A percentile compares a stretch with the other conserved stretches of the same genome.
Evolutionary conservation across 2,797 vertebrate genomes (phyloP).

Genomic region (Smutsia temminckii): DNA sequence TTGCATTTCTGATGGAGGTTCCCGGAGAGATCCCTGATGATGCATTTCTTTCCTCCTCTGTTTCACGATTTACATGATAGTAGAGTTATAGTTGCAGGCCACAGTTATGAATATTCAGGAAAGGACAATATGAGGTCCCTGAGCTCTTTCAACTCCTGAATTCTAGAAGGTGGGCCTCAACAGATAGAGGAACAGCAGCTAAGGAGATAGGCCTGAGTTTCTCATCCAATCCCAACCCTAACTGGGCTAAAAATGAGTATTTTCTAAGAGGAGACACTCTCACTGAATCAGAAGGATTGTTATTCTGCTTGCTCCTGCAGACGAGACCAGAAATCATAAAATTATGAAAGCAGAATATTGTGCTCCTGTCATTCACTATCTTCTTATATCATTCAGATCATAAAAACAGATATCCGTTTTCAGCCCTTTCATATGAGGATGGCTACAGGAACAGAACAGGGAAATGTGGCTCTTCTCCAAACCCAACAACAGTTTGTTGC

Average conservation of each 20-base stretch:
- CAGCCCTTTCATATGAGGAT: not conserved
- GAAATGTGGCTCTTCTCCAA: not conserved
- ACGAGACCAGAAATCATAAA: not conserved
- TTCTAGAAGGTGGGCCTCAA: not conserved
- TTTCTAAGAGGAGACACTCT: not conserved
- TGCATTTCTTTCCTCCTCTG: not conserved
- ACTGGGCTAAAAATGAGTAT: not conserved
- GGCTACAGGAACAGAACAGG: not conserved
- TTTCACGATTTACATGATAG: not conserved
- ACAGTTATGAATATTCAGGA: not conserved
- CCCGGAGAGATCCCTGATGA: not conserved
- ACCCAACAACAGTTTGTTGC: not conserved
- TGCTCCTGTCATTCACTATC: not conserved
- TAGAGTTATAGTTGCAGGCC: not conserved
- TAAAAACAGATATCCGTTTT: not conserved
- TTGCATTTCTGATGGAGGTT: not conserved
- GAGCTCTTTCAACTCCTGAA: not conserved
- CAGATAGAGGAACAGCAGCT: not conserved
- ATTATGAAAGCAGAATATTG: not conserved
- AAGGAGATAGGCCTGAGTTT: not conserved
- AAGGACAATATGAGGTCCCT: not conserved
- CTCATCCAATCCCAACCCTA: not conserved
- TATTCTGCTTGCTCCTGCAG: not conserved
- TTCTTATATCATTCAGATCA: not conserved
- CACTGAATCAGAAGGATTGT: not conserved